Percentiles rank a stretch among this genome's conserved stretches.
These are phyloP conservation scores for Heteronetta atricapilla DNA, from an alignment of 2,113 vertebrate genomes.

Conservation along the genomic window DNA sequence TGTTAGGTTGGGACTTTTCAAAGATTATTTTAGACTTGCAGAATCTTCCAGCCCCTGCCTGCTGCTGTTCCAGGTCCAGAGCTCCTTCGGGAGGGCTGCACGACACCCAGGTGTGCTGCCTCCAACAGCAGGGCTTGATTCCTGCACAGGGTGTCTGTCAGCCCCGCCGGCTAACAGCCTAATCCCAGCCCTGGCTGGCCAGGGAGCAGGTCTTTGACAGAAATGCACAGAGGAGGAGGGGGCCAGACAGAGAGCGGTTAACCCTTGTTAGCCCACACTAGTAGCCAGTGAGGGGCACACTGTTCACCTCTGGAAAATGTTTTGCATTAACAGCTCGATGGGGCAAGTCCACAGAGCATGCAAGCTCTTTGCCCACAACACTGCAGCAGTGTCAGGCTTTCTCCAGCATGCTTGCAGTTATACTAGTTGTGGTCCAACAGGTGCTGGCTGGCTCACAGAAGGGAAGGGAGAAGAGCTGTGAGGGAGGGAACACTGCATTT, in stretches of 20 bases:
- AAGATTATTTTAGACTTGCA: not conserved
- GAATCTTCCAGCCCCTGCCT: rapidly evolving
- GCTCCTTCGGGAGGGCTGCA: not conserved
- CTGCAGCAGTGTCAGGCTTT: rapidly evolving
- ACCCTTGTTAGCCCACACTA: conserved; percentile 54
- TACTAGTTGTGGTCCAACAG: not conserved
- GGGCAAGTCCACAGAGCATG: rapidly evolving
- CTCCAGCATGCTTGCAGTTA: not conserved
- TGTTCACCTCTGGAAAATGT: rapidly evolving
- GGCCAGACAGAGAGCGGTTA: conserved; percentile 59
- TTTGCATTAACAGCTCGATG: rapidly evolving
- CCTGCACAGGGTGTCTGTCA: not conserved
- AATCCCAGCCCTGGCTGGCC: conserved; percentile 20
- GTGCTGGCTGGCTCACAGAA: not conserved
- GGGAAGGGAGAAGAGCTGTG: not conserved
- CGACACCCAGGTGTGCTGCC: rapidly evolving
- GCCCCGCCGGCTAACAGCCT: conserved; percentile 2
- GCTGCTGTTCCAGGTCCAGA: not conserved
- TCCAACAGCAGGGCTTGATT: not conserved
- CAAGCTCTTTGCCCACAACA: rapidly evolving
- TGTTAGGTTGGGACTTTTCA: not conserved
- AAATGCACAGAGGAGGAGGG: conserved; percentile 47
- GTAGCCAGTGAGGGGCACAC: not conserved
- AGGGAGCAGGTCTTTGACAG: conserved; percentile 50
- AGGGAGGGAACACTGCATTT: not conserved